These are phyloP conservation scores for Sorex araneus DNA, from an alignment of 2,113 vertebrate species.

Conservation along the genomic window DNA sequence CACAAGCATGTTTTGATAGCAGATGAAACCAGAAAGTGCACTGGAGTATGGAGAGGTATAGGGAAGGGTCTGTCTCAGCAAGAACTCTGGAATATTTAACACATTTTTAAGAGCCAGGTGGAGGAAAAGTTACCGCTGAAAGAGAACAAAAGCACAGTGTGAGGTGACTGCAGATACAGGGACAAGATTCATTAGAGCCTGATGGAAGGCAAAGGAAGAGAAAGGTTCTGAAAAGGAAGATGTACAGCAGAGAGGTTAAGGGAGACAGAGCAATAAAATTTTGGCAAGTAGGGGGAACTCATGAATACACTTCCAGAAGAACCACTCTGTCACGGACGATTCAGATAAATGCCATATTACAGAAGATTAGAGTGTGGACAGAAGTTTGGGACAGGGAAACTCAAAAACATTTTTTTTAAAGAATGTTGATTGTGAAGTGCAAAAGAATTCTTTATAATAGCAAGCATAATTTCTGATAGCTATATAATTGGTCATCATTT, in stretches of 20 bases:
- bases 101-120: not conserved
- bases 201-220: not conserved
- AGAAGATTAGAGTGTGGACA: not conserved
- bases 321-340: not conserved
- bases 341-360: not conserved
- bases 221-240: slow-evolving; percentile 5
- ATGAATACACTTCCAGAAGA: not conserved
- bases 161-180: not conserved
- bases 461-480: not conserved
- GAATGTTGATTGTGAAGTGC: not conserved
- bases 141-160: not conserved
- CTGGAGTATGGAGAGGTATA: not conserved
- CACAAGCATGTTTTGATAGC: not conserved
- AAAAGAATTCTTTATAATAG: not conserved
- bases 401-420: not conserved
- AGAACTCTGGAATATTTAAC: too few relatives aligned
- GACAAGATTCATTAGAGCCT: not conserved
- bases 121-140: not conserved
- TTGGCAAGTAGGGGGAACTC: not conserved
- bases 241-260: not conserved
- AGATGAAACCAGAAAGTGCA: not conserved
- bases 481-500: not conserved
- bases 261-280: slow-evolving; percentile 33
- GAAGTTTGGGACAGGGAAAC: not conserved
- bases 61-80: slow-evolving; percentile 4